Conservation (phyloP, 2,888 invertebrate species). For the Troides aeacus region DNA sequence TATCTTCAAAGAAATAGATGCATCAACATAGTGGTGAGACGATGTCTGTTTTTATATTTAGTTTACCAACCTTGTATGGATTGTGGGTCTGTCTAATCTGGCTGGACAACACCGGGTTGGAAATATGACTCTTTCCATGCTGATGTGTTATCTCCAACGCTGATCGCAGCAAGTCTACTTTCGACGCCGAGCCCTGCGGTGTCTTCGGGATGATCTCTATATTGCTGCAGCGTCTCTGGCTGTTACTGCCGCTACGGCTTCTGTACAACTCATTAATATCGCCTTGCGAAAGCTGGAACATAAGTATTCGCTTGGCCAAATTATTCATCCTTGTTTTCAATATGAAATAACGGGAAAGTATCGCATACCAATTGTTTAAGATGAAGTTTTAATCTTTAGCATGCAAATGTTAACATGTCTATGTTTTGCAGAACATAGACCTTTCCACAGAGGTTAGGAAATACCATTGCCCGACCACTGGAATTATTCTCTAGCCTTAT, state of each 20-base stretch:
- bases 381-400: too few species aligned
- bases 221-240: constrained; percentile 79
- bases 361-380: too few species aligned
- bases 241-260: constrained; percentile 74
- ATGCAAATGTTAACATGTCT: too few species aligned
- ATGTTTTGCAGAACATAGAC: too few species aligned
- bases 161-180: constrained; percentile 85
- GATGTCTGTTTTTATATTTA: background rate
- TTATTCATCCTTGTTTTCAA: too few species aligned
- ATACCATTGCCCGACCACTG: too few species aligned
- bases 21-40: too few species aligned
- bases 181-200: constrained; percentile 75
- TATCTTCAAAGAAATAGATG: too few species aligned
- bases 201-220: constrained; percentile 71
- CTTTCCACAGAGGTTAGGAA: too few species aligned
- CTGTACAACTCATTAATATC: constrained; percentile 74
- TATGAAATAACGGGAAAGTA: too few species aligned
- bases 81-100: constrained; percentile 55
- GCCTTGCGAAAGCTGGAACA: constrained; percentile 72
- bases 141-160: constrained; percentile 84
- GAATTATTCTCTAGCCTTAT: too few species aligned
- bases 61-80: constrained; percentile 60
- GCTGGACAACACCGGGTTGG: constrained; percentile 79
- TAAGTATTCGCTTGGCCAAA: background rate
- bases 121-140: constrained; percentile 77